These are phyloP conservation scores for Echinarachnius parma DNA, from an alignment of 53 echinoderm and acorn worm species.

Conservation along the genomic window DNA sequence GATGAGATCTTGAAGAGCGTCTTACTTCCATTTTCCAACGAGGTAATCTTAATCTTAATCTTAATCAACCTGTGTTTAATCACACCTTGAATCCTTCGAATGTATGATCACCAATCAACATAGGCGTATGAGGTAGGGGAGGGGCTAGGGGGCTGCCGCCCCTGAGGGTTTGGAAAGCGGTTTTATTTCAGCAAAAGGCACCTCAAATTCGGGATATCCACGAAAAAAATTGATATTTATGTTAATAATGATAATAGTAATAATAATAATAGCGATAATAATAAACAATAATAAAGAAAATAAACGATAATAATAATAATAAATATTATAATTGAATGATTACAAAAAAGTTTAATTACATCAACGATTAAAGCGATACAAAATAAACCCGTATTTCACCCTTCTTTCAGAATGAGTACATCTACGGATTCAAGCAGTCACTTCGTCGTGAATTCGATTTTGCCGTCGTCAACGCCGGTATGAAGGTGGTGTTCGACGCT, in stretches of 20 bases:
- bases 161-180: too few relatives aligned
- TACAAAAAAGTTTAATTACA: too few relatives aligned
- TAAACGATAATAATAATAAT: not conserved
- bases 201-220: too few relatives aligned
- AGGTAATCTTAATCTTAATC: too few relatives aligned
- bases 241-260: not conserved
- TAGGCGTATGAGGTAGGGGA: too few relatives aligned
- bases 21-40: constrained; percentile 65
- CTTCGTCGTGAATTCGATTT: constrained; percentile 83
- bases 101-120: too few relatives aligned
- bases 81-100: too few relatives aligned
- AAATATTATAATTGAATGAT: not conserved
- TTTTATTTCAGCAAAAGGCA: too few relatives aligned
- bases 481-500: constrained; percentile 65
- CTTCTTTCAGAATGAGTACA: constrained; percentile 68
- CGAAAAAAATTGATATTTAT: too few relatives aligned
- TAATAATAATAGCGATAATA: not conserved
- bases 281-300: not conserved
- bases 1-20: constrained; percentile 73
- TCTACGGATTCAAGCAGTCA: constrained; percentile 81
- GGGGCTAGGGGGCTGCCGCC: too few relatives aligned
- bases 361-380: too few relatives aligned
- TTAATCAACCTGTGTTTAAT: too few relatives aligned
- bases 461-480: constrained; percentile 75
- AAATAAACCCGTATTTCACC: not conserved